phyloP scores from a whole-genome alignment of 2,797 vertebrate genomes.

The Lithobates pipiens region DNA sequence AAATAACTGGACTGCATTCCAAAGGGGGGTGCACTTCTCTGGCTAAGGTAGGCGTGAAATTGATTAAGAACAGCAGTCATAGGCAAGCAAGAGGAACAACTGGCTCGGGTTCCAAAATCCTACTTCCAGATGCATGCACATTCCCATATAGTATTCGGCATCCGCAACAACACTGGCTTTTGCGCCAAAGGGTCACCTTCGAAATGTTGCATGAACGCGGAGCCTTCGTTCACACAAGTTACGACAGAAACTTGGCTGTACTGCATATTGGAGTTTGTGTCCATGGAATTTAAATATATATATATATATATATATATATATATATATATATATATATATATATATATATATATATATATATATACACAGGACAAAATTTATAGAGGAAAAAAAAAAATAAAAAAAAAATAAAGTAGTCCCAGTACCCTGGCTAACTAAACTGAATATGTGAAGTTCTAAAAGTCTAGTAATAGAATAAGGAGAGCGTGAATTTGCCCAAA shows the following conservation, averaged over 20 bases:
- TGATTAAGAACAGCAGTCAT: constrained; percentile 59
- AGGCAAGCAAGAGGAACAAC: constrained; percentile 32
- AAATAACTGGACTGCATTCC: constrained; percentile 63
- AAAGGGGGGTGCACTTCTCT: constrained; percentile 57
- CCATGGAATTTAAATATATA: neutral
- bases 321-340: too few relatives aligned
- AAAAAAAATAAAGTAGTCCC: too few relatives aligned
- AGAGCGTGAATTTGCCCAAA: too few relatives aligned
- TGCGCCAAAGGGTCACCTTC: neutral
- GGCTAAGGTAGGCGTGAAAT: constrained; percentile 62
- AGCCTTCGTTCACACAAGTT: neutral
- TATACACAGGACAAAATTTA: neutral
- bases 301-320: too few relatives aligned
- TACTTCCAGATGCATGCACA: neutral
- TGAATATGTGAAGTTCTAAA: too few relatives aligned
- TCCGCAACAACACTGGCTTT: neutral
- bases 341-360: too few relatives aligned
- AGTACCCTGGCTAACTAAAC: too few relatives aligned
- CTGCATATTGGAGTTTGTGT: neutral
- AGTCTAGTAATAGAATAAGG: too few relatives aligned
- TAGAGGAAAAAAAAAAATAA: too few relatives aligned
- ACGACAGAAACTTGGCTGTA: neutral
- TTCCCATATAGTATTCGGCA: neutral
- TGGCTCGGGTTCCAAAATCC: constrained; percentile 41
- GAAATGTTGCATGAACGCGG: too few relatives aligned